phyloP scores from a whole-genome alignment of 2,888 invertebrate genomes.

The Coelogynopora nodosa region DNA sequence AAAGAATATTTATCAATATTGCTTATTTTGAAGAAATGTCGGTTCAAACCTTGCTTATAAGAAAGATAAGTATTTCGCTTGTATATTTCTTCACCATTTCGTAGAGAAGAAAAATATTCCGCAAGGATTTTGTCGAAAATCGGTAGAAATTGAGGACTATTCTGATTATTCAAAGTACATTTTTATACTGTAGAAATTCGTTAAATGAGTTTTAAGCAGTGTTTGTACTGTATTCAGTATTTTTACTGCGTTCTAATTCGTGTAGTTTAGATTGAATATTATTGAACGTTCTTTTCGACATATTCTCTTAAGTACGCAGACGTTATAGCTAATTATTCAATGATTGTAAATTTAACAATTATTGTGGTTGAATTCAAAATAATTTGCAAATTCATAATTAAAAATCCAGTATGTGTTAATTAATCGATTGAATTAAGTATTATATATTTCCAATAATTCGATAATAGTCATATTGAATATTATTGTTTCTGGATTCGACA shows the following conservation, averaged over 20 bases:
- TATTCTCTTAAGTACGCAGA: not conserved
- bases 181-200: not conserved
- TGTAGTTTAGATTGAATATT: not conserved
- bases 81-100: not conserved
- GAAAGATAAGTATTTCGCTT: constrained; percentile 14
- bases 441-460: not conserved
- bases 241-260: not conserved
- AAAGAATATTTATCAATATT: not conserved
- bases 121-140: not conserved
- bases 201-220: not conserved
- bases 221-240: not conserved
- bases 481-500: too few species aligned
- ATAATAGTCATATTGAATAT: not conserved
- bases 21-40: not conserved
- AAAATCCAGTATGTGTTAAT: not conserved
- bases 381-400: not conserved
- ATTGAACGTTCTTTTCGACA: not conserved
- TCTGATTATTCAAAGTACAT: not conserved
- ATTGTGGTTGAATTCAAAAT: not conserved
- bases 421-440: not conserved
- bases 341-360: not conserved
- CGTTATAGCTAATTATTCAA: not conserved
- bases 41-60: not conserved
- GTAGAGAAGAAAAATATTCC: constrained; percentile 4
- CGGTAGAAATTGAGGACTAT: not conserved